These are phyloP conservation scores for Corythucha ciliata DNA, from an alignment of 2,888 invertebrate genomes.

Conservation along the genomic window DNA sequence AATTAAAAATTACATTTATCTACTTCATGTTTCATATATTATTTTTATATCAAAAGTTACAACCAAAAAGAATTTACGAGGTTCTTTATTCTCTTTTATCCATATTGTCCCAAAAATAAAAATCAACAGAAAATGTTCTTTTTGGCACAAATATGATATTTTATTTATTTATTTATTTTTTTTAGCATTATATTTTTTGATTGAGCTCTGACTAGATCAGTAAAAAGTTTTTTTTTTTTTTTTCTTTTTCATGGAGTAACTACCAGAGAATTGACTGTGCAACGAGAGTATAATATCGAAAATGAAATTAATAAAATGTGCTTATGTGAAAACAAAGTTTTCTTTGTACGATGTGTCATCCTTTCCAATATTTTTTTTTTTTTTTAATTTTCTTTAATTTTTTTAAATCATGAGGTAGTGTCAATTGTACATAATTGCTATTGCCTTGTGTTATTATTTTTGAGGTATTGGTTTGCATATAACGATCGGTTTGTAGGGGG, in stretches of 20 bases:
- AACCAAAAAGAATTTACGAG: slow-evolving; percentile 18
- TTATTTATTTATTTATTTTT: slow-evolving; percentile 19
- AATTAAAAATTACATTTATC: slow-evolving; percentile 29
- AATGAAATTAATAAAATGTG: slow-evolving; percentile 17
- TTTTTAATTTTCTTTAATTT: slow-evolving; percentile 17
- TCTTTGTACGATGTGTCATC: slow-evolving; percentile 14
- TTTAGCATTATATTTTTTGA: slow-evolving; percentile 22
- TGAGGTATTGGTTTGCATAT: slow-evolving; percentile 26
- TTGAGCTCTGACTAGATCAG: slow-evolving; percentile 32
- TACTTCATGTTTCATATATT: slow-evolving; percentile 29
- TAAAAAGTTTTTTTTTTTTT: too few relatives aligned
- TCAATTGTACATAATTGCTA: slow-evolving; percentile 30
- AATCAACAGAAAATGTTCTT: slow-evolving; percentile 14
- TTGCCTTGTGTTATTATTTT: slow-evolving; percentile 27
- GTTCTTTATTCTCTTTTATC: slow-evolving; percentile 17
- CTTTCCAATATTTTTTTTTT: slow-evolving; percentile 5
- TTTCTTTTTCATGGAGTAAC: too few relatives aligned
- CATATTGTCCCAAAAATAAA: slow-evolving; percentile 26
- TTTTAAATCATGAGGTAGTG: slow-evolving; percentile 29
- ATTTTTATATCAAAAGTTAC: slow-evolving; percentile 26
- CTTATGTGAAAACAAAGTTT: too few relatives aligned
- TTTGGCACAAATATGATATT: slow-evolving; percentile 26
- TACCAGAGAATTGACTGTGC: slow-evolving; percentile 29
- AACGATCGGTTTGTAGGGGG: neutral
- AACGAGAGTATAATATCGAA: slow-evolving; percentile 21